Conservation (phyloP, 1,140 invertebrate genomes). For the Daktulosphaira vitifoliae region DNA sequence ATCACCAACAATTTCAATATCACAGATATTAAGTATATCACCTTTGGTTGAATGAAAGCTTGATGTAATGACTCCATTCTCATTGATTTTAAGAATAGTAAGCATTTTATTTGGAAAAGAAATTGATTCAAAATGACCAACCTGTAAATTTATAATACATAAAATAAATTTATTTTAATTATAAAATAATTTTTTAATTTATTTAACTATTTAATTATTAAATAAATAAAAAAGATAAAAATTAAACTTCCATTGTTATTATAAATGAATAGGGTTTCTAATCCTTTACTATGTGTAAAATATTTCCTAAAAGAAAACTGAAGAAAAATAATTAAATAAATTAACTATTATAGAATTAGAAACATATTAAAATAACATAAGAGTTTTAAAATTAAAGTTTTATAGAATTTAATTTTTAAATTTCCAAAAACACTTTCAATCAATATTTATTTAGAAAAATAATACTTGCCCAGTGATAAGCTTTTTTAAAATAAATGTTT, state of each 20-base stretch:
- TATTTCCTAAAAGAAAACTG: too few relatives aligned
- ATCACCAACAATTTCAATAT: conserved; percentile 19
- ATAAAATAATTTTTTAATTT: conserved; percentile 20
- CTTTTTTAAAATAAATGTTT: conserved; percentile 49
- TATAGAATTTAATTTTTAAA: too few relatives aligned
- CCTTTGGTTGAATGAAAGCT: conserved; percentile 31
- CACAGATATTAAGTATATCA: conserved; percentile 15
- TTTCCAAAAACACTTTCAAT: too few relatives aligned
- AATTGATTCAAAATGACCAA: conserved; percentile 45
- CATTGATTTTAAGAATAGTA: conserved; percentile 25
- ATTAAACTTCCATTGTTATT: background rate
- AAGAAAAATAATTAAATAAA: too few relatives aligned
- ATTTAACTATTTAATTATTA: conserved; percentile 1
- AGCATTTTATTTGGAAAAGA: background rate
- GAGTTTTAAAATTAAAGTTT: too few relatives aligned
- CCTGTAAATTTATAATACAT: conserved; percentile 43
- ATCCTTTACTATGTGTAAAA: too few relatives aligned
- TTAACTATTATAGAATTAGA: too few relatives aligned
- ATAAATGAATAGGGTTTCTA: too few relatives aligned
- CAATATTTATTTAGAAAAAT: too few relatives aligned
- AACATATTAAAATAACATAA: too few relatives aligned
- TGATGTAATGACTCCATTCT: conserved; percentile 27
- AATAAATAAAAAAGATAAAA: conserved; percentile 3
- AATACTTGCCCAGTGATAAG: conserved; percentile 49
- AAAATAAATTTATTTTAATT: conserved; percentile 26